phyloP scores from a whole-genome alignment of 2,113 vertebrate genomes.

The Sylvietta virens region DNA sequence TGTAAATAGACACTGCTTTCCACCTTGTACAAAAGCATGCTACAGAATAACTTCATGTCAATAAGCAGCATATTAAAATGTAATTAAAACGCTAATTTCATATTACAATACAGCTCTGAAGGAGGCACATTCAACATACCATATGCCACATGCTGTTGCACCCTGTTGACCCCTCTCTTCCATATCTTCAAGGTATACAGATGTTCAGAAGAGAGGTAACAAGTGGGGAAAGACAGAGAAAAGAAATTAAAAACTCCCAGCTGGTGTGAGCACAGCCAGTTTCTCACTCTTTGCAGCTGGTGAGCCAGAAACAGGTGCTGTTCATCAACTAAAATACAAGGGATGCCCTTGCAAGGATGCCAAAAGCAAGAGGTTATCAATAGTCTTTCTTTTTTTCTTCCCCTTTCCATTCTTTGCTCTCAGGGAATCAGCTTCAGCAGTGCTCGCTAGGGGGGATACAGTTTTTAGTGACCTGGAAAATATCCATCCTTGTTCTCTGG shows the following conservation, averaged over 20 bases:
- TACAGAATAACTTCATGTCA: not conserved
- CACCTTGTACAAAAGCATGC: not conserved
- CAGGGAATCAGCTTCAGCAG: not conserved
- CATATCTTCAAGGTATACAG: not conserved
- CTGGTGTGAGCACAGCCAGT: not conserved
- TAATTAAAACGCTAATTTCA: not conserved
- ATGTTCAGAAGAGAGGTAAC: not conserved
- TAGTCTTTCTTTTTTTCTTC: fast-evolving
- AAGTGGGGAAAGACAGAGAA: fast-evolving
- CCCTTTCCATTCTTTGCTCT: not conserved
- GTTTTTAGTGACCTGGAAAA: not conserved
- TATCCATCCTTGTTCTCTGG: not conserved
- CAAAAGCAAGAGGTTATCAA: not conserved
- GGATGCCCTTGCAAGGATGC: not conserved
- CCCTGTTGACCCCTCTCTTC: not conserved
- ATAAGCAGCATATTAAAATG: not conserved
- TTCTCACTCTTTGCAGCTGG: not conserved
- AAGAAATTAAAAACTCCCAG: not conserved
- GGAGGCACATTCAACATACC: not conserved
- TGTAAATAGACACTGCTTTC: not conserved
- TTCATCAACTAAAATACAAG: not conserved
- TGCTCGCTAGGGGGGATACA: fast-evolving
- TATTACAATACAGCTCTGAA: not conserved
- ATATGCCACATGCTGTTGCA: not conserved
- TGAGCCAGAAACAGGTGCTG: not conserved